These are phyloP conservation scores for Oryzias woworae DNA, from an alignment of 2,113 vertebrate species.

Conservation along the genomic window DNA sequence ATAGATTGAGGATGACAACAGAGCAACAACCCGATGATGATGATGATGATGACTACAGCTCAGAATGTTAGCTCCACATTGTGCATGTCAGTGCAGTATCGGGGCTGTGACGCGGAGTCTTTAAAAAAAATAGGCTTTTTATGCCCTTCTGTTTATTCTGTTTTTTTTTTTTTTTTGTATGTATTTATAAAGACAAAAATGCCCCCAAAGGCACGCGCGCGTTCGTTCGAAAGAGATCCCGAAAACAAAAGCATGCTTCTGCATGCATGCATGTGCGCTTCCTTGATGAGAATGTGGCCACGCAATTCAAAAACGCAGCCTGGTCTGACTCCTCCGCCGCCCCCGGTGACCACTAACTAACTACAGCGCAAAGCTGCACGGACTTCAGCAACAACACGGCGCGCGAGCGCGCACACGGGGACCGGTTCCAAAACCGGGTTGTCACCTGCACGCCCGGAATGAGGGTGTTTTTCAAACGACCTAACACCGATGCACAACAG, in stretches of 20 bases:
- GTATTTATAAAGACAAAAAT: not conserved
- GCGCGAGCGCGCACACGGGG: too few relatives aligned
- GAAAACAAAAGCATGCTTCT: too few relatives aligned
- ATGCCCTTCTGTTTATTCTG: not conserved
- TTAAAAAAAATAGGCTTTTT: too few relatives aligned
- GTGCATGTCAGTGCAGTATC: too few relatives aligned
- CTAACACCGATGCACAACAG: conserved; percentile 45
- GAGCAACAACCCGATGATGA: not conserved
- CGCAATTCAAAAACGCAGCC: conserved; percentile 25
- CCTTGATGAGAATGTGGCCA: conserved; percentile 35
- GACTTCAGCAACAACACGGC: not conserved
- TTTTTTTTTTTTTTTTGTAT: too few relatives aligned
- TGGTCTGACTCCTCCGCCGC: conserved; percentile 11
- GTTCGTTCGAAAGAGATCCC: too few relatives aligned
- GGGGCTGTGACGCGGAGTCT: too few relatives aligned
- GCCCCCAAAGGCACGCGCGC: too few relatives aligned
- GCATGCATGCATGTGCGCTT: conserved; percentile 3
- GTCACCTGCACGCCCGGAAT: not conserved
- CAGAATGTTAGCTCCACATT: too few relatives aligned
- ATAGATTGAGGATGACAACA: not conserved
- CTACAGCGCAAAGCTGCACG: not conserved
- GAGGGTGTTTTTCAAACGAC: conserved; percentile 1
- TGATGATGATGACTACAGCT: not conserved
- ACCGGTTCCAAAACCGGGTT: not conserved
- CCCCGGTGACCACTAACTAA: conserved; percentile 27